Evolutionary conservation across 2,888 invertebrate genomes (phyloP), one percentile per base, ranked within the genome.

Genomic region (Eugnorisma glareosa): DNA sequence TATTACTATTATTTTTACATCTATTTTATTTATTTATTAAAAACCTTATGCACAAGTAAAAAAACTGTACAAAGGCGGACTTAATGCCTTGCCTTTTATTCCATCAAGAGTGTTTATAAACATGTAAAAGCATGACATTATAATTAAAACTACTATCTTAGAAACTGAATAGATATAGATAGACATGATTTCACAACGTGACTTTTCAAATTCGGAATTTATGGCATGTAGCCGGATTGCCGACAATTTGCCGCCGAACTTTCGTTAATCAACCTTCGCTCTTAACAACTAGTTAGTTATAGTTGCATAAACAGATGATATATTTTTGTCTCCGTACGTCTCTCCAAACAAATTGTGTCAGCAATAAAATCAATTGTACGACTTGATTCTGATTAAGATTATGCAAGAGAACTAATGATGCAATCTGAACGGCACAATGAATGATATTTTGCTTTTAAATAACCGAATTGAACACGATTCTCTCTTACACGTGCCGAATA

Each of bases 171-270:
- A 24, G 24, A 28, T 59, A 40, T 57, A 24, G 24, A 28, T 59
- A 45, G 8, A 67, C 45, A 54, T 31, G 57, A 18, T 48, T 51
- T 13, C 51, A 48, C 24, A 73, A 57, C 59, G 61, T 64, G 76
- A 75, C 28, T 77, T 67, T 77, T 75, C n/a, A 70, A 69, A 79
- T 69, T 54, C 66, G 48, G 67, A 77, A 80, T 77, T 18, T 67
- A 28, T 70, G 57, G 35, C 24, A 73, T 75, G 76, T 59, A n/a
- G 45, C 24, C 69, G 24, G 40, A 15, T 18, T 67, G 13, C 21
- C 31, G 66, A 67, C n/a, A 37, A 37, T 61, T 69, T 45, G 37
- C 18, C 37, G 40, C 51, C 31, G 24, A 37, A 35, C 67, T 73
- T 69, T 78, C 24, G 10, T 77, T 63, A 73, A 48, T 61, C 66